Conservation (phyloP, 2,113 vertebrate species). For the Naja naja region DNA sequence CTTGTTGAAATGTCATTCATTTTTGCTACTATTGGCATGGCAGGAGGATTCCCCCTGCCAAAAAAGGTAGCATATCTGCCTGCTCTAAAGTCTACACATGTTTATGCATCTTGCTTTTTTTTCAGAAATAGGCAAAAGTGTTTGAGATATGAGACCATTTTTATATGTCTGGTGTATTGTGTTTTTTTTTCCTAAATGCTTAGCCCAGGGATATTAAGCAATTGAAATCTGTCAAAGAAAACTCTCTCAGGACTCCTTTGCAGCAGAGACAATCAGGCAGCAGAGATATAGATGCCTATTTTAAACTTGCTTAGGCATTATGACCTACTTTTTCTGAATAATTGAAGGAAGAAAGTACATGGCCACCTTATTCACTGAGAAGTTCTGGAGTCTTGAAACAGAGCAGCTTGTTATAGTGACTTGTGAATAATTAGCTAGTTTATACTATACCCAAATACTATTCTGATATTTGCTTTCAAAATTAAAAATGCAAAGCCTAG, state of each 20-base stretch:
- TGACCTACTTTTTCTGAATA: conserved; percentile 33
- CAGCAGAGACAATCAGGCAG: conserved; percentile 21
- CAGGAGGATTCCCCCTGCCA: neutral
- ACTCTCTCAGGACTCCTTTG: neutral
- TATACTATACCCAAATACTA: neutral
- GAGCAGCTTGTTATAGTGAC: neutral
- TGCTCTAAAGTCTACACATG: neutral
- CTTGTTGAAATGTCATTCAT: neutral
- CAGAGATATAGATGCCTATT: conserved; percentile 20
- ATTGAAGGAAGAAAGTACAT: conserved; percentile 11
- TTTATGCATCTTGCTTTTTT: neutral
- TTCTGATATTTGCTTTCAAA: conserved; percentile 7
- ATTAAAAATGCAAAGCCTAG: neutral
- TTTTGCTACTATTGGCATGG: neutral
- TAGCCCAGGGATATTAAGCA: neutral
- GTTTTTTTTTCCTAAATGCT: conserved; percentile 19
- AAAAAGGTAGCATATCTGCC: neutral
- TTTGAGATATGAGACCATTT: neutral
- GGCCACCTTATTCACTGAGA: neutral
- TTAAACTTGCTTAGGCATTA: conserved; percentile 27
- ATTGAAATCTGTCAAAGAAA: conserved; percentile 20
- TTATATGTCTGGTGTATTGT: neutral
- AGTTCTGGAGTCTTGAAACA: neutral
- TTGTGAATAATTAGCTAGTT: conserved; percentile 8
- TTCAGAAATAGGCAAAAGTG: neutral